A percentile compares a stretch with the other conserved stretches of the same genome.
Conservation (phyloP, 2,888 invertebrate species). For the Electrophaes corylata region DNA sequence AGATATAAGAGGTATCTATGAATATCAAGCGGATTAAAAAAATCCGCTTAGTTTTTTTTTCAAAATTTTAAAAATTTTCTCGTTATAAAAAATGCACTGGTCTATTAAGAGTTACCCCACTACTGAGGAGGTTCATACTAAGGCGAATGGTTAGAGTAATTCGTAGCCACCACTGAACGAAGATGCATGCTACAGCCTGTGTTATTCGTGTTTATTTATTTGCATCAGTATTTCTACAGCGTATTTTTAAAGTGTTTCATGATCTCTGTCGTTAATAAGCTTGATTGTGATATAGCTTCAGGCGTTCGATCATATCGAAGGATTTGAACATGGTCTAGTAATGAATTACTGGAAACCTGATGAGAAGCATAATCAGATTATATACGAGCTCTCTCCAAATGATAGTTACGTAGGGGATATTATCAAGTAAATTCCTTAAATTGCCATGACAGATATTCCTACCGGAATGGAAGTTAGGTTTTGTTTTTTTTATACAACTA, state of each 20-base stretch:
- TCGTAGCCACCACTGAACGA: too few relatives aligned
- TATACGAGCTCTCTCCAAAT: slow-evolving; percentile 2
- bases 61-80: too few relatives aligned
- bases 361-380: not conserved
- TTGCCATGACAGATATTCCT: too few relatives aligned
- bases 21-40: slow-evolving; percentile 26
- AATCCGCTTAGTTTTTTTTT: slow-evolving; percentile 20
- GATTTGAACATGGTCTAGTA: slow-evolving; percentile 8
- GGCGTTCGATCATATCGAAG: slow-evolving; percentile 12
- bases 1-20: not conserved
- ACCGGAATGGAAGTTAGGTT: too few relatives aligned
- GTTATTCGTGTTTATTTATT: too few relatives aligned
- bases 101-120: too few relatives aligned
- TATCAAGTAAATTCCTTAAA: not conserved
- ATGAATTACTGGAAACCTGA: slow-evolving; percentile 37
- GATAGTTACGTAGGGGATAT: not conserved
- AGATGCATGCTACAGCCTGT: too few relatives aligned
- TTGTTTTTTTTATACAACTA: too few relatives aligned
- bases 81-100: too few relatives aligned
- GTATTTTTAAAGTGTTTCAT: not conserved
- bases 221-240: too few relatives aligned
- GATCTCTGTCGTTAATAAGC: not conserved
- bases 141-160: too few relatives aligned
- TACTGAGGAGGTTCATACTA: too few relatives aligned
- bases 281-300: slow-evolving; percentile 21